phyloP scores from a whole-genome alignment of 2,113 vertebrate species.

The Plecturocebus donacophilus region DNA sequence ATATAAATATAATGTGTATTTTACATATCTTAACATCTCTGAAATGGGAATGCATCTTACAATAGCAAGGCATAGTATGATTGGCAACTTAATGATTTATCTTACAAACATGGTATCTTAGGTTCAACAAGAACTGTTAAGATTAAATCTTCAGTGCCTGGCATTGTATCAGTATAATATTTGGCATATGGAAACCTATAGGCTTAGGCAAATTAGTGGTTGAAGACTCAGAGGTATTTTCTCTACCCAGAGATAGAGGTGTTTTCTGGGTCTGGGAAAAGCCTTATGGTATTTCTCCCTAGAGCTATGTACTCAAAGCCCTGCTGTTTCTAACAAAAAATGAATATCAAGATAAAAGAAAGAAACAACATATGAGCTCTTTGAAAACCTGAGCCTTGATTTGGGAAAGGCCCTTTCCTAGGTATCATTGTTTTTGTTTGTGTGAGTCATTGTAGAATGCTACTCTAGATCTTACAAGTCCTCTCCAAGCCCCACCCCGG shows the following conservation, averaged over 20 bases:
- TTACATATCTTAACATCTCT: not conserved
- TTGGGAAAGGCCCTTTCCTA: not conserved
- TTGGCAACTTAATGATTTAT: not conserved
- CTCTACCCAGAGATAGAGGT: not conserved
- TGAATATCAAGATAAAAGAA: not conserved
- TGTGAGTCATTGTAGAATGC: not conserved
- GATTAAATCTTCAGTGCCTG: not conserved
- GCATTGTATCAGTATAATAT: not conserved
- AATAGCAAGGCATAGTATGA: not conserved
- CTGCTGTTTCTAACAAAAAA: slow-evolving; percentile 1
- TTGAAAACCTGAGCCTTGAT: not conserved
- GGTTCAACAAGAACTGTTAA: not conserved
- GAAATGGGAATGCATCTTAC: not conserved
- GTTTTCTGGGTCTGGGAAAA: not conserved
- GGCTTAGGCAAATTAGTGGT: not conserved
- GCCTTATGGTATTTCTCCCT: not conserved
- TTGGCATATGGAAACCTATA: not conserved
- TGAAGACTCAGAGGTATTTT: not conserved
- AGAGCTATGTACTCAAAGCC: not conserved
- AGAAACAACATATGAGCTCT: not conserved
- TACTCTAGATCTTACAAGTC: not conserved
- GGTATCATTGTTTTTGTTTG: not conserved
- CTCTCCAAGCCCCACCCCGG: not conserved
- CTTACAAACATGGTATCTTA: not conserved
- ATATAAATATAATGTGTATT: not conserved